A percentile compares a stretch with the other conserved stretches of the same genome.
Evolutionary conservation across 64 coral and sea anemone species (phyloP).

Genomic region (Hydrozoanthus tunicans): DNA sequence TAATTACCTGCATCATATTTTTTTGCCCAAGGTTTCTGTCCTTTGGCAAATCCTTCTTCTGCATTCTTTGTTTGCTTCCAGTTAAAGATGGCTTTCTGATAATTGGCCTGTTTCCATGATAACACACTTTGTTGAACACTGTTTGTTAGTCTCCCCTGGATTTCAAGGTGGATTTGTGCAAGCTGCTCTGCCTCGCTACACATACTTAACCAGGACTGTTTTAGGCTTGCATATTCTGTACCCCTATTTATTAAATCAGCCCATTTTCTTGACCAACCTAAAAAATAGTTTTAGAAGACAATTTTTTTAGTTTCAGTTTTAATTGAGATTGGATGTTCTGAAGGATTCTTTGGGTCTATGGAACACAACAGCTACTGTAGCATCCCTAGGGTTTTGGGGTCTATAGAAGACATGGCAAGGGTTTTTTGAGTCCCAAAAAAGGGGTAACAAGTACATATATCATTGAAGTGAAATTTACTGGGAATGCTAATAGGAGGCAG

Average conservation of each 20-base stretch:
- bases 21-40: constrained; percentile 86
- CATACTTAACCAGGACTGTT: constrained; percentile 70
- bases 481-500: too few species aligned
- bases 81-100: constrained; percentile 90
- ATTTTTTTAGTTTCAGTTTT: too few species aligned
- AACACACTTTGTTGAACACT: constrained; percentile 71
- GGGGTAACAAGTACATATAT: too few species aligned
- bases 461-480: too few species aligned
- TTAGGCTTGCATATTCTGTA: constrained; percentile 78
- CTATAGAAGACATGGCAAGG: too few species aligned
- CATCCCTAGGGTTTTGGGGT: too few species aligned
- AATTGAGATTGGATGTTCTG: too few species aligned
- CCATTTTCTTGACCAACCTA: constrained; percentile 96
- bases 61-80: constrained; percentile 94
- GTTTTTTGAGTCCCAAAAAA: too few species aligned
- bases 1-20: constrained; percentile 73
- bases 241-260: constrained; percentile 74
- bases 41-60: constrained; percentile 87
- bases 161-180: constrained; percentile 79
- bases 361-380: too few species aligned
- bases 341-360: too few species aligned
- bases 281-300: not conserved
- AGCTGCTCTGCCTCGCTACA: constrained; percentile 78
- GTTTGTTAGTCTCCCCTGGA: constrained; percentile 62
- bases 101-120: constrained; percentile 81